Evolutionary conservation across 2,113 vertebrate genomes (phyloP).

Genomic region (Cettia cetti): DNA sequence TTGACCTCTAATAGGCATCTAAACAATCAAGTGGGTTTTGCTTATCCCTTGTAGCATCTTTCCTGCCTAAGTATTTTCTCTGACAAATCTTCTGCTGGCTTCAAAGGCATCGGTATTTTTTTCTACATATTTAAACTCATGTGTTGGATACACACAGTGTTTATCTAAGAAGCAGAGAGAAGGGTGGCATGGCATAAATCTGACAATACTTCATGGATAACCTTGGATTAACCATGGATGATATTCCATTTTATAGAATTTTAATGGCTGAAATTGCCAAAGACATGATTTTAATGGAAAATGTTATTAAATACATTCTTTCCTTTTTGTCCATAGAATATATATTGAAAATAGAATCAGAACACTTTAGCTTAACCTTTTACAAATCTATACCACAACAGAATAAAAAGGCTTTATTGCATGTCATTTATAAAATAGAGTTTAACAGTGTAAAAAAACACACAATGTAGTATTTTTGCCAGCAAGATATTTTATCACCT

Average conservation of each 20-base stretch:
- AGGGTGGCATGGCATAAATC: not conserved
- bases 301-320: not conserved
- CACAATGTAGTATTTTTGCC: not conserved
- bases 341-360: not conserved
- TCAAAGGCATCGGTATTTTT: not conserved
- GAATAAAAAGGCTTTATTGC: not conserved
- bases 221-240: not conserved
- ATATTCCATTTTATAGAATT: not conserved
- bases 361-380: not conserved
- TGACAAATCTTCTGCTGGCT: not conserved
- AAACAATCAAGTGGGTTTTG: not conserved
- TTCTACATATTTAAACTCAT: not conserved
- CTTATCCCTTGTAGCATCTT: not conserved
- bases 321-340: not conserved
- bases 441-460: not conserved
- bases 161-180: not conserved
- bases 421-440: not conserved
- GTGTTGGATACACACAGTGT: not conserved
- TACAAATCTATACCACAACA: not conserved
- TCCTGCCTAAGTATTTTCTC: not conserved
- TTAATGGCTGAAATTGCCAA: not conserved
- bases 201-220: not conserved
- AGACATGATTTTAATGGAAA: not conserved
- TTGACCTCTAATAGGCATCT: not conserved
- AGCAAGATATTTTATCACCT: not conserved